Evolutionary conservation across 2,797 vertebrate genomes (phyloP).

Genomic region (Anolis apletophallus): DNA sequence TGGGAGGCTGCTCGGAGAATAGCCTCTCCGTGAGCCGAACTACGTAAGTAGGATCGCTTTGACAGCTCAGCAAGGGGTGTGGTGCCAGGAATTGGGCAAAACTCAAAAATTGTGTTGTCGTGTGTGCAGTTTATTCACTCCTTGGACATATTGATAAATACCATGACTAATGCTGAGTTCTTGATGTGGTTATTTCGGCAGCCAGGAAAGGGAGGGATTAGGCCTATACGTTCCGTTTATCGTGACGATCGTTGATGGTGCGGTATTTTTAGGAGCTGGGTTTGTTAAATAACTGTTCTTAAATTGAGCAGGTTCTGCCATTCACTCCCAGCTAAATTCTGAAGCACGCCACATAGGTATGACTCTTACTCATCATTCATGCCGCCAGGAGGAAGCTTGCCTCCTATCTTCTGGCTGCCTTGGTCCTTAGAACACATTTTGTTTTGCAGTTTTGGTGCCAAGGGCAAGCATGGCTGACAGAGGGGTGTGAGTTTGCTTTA

Average conservation of each 20-base stretch:
- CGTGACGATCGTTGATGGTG: constrained; percentile 51
- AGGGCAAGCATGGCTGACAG: constrained; percentile 62
- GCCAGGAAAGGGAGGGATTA: constrained; percentile 28
- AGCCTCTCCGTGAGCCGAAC: not conserved
- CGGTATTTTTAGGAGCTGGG: constrained; percentile 52
- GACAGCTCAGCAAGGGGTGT: constrained; percentile 54
- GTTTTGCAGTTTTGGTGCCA: constrained; percentile 35
- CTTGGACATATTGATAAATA: constrained; percentile 19
- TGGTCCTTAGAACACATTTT: constrained; percentile 3
- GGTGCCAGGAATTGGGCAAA: constrained; percentile 51
- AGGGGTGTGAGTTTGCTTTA: constrained; percentile 46
- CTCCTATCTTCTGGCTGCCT: constrained; percentile 46
- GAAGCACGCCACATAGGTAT: constrained; percentile 61
- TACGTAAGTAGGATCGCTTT: not conserved
- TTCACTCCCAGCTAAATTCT: constrained; percentile 53
- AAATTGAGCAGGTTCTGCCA: constrained; percentile 62
- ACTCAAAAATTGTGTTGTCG: constrained; percentile 66
- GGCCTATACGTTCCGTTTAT: constrained; percentile 54
- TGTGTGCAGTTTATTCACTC: constrained; percentile 12
- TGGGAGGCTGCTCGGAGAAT: not conserved
- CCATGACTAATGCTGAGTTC: not conserved
- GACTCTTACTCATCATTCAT: constrained; percentile 62
- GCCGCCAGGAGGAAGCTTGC: constrained; percentile 46
- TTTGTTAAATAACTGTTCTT: constrained; percentile 57
- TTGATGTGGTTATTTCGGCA: constrained; percentile 19